phyloP scores from a whole-genome alignment of 2,888 invertebrate species.

The Acleris sparsana region DNA sequence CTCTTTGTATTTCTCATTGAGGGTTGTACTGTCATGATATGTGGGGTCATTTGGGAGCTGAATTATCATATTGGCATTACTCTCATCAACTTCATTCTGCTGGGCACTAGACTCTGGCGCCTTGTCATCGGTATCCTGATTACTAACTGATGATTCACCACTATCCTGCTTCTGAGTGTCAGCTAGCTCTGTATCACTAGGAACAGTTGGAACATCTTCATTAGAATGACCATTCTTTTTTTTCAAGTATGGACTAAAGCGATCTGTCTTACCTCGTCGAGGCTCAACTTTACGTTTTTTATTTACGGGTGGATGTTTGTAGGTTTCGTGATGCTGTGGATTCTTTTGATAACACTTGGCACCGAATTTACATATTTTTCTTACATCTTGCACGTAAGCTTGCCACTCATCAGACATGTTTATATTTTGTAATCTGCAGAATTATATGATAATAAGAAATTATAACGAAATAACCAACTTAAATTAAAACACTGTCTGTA shows the following conservation, averaged over 20 bases:
- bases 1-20: constrained; percentile 85
- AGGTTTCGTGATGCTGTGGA: constrained; percentile 87
- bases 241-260: constrained; percentile 55
- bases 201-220: background rate
- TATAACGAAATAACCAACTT: too few species aligned
- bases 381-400: constrained; percentile 64
- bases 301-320: constrained; percentile 87
- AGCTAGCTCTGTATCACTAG: background rate
- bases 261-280: constrained; percentile 43
- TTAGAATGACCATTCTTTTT: constrained; percentile 19
- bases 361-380: constrained; percentile 90
- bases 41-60: constrained; percentile 56
- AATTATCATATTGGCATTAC: constrained; percentile 36
- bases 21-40: constrained; percentile 70
- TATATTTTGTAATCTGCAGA: background rate
- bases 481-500: too few species aligned
- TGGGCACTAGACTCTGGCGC: background rate
- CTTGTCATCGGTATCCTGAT: constrained; percentile 2
- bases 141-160: background rate
- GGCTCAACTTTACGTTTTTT: constrained; percentile 49
- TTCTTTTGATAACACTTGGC: constrained; percentile 92
- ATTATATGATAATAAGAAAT: background rate
- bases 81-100: constrained; percentile 13
- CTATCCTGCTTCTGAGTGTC: background rate
- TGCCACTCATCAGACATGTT: constrained; percentile 71